Evolutionary conservation across 2,888 invertebrate genomes (phyloP).

Genomic region (Melinaea marsaeus): DNA sequence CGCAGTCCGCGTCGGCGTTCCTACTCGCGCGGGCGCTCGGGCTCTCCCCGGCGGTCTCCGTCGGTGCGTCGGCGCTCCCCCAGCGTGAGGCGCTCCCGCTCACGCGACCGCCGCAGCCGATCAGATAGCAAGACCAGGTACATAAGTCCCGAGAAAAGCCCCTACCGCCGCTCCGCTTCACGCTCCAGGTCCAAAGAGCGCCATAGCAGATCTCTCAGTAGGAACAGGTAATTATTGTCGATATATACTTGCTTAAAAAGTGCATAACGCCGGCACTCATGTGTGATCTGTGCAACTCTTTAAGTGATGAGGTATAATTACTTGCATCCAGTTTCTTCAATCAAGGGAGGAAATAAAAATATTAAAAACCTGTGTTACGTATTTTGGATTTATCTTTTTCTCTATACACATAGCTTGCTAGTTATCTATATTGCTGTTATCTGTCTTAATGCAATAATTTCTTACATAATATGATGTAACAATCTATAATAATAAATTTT

Average conservation of each 20-base stretch:
- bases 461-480: not conserved
- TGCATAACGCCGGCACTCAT: too few relatives aligned
- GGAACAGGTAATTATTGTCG: slow-evolving; percentile 52
- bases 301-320: not conserved
- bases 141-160: slow-evolving; percentile 35
- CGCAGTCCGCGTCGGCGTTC: slow-evolving; percentile 71
- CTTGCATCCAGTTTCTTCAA: too few relatives aligned
- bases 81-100: slow-evolving; percentile 63
- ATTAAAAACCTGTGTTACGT: too few relatives aligned
- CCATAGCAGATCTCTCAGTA: slow-evolving; percentile 66
- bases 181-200: slow-evolving; percentile 64
- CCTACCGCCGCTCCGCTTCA: slow-evolving; percentile 57
- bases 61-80: slow-evolving; percentile 67
- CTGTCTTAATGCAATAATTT: too few relatives aligned
- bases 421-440: too few relatives aligned
- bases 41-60: slow-evolving; percentile 66
- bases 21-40: slow-evolving; percentile 66
- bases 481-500: not conserved
- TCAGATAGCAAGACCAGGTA: slow-evolving; percentile 72
- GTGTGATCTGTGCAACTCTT: slow-evolving; percentile 3
- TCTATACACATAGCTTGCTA: too few relatives aligned
- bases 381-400: too few relatives aligned
- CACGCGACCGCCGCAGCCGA: slow-evolving; percentile 67
- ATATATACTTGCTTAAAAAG: not conserved
- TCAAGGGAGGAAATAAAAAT: too few relatives aligned